Conservation (phyloP, 1,140 invertebrate species). For the Drosophila lowei region DNA sequence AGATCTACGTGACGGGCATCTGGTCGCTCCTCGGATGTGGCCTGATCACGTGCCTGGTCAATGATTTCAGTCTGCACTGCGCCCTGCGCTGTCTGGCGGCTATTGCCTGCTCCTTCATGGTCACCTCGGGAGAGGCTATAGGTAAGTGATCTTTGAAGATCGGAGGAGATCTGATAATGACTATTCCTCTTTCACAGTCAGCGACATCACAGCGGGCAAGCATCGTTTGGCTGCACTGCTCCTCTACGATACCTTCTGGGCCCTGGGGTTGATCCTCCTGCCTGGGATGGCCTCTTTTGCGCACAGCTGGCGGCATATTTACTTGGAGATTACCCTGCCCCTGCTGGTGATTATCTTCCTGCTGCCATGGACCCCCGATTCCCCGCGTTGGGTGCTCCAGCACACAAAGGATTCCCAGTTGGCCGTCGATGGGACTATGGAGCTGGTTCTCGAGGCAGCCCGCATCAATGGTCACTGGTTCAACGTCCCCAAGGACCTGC, state of each 20-base stretch:
- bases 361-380: conserved; percentile 82
- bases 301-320: conserved; percentile 81
- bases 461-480: conserved; percentile 66
- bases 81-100: conserved; percentile 77
- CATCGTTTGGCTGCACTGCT: conserved; percentile 65
- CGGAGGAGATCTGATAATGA: background rate
- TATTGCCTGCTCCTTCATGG: conserved; percentile 77
- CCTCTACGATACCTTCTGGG: conserved; percentile 83
- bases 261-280: conserved; percentile 79
- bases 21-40: conserved; percentile 72
- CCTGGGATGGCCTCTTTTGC: conserved; percentile 73
- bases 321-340: conserved; percentile 78
- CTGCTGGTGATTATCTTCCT: conserved; percentile 76
- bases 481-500: conserved; percentile 70
- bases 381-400: conserved; percentile 83
- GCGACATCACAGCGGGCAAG: conserved; percentile 77
- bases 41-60: conserved; percentile 69
- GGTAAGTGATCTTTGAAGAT: conserved; percentile 56
- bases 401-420: conserved; percentile 36
- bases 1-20: conserved; percentile 75
- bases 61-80: conserved; percentile 80
- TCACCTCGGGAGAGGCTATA: conserved; percentile 76
- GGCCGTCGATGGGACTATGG: conserved; percentile 47
- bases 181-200: conserved; percentile 53
- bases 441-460: conserved; percentile 67